These are phyloP conservation scores for Athrips mouffetella DNA, from an alignment of 2,888 invertebrate species.

Conservation along the genomic window DNA sequence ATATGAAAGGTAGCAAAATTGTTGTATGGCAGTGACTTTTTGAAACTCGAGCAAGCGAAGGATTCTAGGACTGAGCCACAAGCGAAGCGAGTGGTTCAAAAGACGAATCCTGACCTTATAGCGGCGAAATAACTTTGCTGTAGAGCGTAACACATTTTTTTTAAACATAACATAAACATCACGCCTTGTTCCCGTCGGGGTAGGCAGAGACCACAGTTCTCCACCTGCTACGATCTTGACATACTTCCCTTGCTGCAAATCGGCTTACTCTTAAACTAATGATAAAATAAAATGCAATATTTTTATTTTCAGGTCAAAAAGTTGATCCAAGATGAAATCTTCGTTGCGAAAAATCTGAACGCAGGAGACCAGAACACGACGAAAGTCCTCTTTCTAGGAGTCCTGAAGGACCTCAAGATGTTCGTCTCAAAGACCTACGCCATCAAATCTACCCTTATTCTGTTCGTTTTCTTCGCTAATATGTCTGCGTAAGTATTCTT, in stretches of 20 bases:
- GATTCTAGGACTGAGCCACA: too few relatives aligned
- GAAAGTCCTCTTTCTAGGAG: conserved; percentile 56
- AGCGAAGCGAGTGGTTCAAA: too few relatives aligned
- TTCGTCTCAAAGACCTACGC: conserved; percentile 64
- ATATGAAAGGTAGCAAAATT: too few relatives aligned
- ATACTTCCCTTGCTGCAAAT: not conserved
- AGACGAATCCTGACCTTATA: too few relatives aligned
- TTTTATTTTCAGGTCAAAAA: conserved; percentile 53
- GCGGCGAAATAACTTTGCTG: too few relatives aligned
- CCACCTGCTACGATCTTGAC: not conserved
- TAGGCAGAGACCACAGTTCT: too few relatives aligned
- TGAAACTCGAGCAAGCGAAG: too few relatives aligned
- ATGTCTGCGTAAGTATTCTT: conserved; percentile 72
- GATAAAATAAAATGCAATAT: not conserved
- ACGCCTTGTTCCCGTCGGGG: too few relatives aligned
- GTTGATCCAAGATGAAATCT: conserved; percentile 57
- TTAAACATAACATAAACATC: too few relatives aligned
- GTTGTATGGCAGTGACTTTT: too few relatives aligned
- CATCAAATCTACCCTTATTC: conserved; percentile 56
- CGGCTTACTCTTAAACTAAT: too few relatives aligned
- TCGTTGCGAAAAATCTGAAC: conserved; percentile 47
- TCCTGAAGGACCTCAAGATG: conserved; percentile 58
- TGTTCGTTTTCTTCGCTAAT: conserved; percentile 69
- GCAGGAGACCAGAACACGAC: conserved; percentile 53
- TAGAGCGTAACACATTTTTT: too few relatives aligned